These are phyloP conservation scores for Nanger granti DNA, from an alignment of 2,113 vertebrate species.

Conservation along the genomic window DNA sequence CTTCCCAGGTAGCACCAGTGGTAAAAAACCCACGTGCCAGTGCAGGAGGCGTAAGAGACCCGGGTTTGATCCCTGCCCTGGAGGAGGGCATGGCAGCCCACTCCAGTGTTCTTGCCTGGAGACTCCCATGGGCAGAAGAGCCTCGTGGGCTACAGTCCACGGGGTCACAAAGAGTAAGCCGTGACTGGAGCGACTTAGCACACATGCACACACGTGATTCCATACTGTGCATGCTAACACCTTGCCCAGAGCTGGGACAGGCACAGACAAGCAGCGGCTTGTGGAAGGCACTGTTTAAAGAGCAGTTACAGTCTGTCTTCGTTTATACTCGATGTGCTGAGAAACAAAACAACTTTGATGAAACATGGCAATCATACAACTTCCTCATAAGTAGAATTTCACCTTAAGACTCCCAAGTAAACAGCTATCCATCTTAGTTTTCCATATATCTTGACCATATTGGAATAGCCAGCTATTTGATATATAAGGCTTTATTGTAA, in stretches of 20 bases:
- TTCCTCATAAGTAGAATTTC: neutral
- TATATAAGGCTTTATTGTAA: neutral
- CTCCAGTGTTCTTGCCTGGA: neutral
- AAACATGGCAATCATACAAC: rapidly evolving
- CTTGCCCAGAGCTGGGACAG: no score
- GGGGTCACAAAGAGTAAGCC: neutral
- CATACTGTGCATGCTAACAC: rapidly evolving
- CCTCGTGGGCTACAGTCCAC: neutral
- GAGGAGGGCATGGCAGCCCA: neutral
- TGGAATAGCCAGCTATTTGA: neutral
- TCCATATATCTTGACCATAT: neutral
- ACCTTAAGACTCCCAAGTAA: neutral
- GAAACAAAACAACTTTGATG: neutral
- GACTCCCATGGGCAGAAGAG: neutral
- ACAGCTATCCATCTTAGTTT: neutral
- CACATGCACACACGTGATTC: rapidly evolving
- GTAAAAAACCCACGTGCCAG: neutral
- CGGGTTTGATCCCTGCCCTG: neutral
- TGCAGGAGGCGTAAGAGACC: neutral
- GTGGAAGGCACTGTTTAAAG: neutral
- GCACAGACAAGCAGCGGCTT: no score
- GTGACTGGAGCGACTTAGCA: neutral
- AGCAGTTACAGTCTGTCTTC: neutral
- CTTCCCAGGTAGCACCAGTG: neutral
- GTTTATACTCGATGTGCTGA: neutral